A percentile compares a stretch with the other conserved stretches of the same genome.
These are phyloP conservation scores for Muscidifurax raptorellus DNA, from an alignment of 1,140 invertebrate species.

Conservation along the genomic window DNA sequence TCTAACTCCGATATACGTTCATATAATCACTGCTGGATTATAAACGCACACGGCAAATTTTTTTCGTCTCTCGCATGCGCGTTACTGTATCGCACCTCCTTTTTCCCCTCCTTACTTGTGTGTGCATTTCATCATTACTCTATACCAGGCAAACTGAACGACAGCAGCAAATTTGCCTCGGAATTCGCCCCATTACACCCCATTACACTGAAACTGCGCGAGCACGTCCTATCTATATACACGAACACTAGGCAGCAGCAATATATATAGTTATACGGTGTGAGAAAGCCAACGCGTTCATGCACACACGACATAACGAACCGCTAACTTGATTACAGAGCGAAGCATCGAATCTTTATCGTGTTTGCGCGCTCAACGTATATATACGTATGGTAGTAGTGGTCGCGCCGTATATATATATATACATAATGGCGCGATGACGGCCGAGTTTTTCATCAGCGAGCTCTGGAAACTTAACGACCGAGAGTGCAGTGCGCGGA, in stretches of 20 bases:
- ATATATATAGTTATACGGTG: too few species aligned
- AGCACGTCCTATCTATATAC: too few species aligned
- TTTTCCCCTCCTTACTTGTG: not conserved
- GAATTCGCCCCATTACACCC: conserved; percentile 35
- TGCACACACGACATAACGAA: conserved; percentile 17
- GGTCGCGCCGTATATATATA: not conserved
- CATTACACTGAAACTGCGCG: conserved; percentile 23
- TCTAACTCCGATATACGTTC: not conserved
- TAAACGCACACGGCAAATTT: not conserved
- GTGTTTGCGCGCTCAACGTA: not conserved
- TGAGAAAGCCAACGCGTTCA: not conserved
- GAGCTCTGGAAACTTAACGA: not conserved
- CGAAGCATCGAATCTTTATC: conserved; percentile 38
- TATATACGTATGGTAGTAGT: not conserved
- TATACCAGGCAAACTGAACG: not conserved
- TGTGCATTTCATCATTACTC: conserved; percentile 6
- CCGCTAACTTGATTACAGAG: conserved; percentile 43
- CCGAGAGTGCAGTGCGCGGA: not conserved
- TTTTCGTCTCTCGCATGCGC: too few species aligned
- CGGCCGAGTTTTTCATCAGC: conserved; percentile 3
- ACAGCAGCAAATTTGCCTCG: not conserved
- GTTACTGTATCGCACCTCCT: not conserved
- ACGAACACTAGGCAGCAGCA: not conserved
- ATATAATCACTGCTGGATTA: not conserved
- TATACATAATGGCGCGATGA: not conserved